A percentile compares a stretch with the other conserved stretches of the same genome.
Conservation (phyloP, 53 echinoderm and acorn worm species). For the Astropecten irregularis region DNA sequence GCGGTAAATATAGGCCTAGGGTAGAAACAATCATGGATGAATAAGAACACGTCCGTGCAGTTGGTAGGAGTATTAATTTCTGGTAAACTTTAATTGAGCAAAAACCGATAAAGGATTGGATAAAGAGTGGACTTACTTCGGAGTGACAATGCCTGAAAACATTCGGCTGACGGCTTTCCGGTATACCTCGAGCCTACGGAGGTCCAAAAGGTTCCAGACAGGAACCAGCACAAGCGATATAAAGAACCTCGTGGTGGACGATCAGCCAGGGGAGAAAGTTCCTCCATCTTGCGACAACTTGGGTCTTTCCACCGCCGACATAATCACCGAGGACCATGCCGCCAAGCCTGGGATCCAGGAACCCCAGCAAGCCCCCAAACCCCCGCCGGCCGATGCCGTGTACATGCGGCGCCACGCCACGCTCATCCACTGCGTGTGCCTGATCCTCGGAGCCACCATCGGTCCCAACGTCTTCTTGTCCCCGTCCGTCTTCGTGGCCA, state of each 20-base stretch:
- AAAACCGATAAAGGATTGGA: too few relatives aligned
- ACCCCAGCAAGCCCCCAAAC: background rate
- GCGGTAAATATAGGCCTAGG: too few relatives aligned
- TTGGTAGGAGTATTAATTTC: too few relatives aligned
- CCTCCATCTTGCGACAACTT: background rate
- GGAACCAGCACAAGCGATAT: slow-evolving; percentile 27
- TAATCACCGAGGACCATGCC: too few relatives aligned
- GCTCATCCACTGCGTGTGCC: slow-evolving; percentile 67
- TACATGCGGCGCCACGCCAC: slow-evolving; percentile 51
- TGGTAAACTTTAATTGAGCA: too few relatives aligned
- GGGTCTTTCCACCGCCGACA: too few relatives aligned
- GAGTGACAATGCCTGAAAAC: slow-evolving; percentile 21
- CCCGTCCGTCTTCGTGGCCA: slow-evolving; percentile 61
- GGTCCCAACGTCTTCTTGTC: slow-evolving; percentile 78
- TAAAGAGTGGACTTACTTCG: too few relatives aligned
- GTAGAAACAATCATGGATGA: too few relatives aligned
- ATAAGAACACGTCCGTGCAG: too few relatives aligned
- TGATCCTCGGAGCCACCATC: slow-evolving; percentile 77
- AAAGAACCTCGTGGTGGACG: background rate
- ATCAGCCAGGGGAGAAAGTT: background rate
- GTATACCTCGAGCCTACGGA: background rate
- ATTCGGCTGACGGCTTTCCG: background rate
- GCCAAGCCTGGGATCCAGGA: too few relatives aligned
- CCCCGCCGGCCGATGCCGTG: slow-evolving; percentile 10
- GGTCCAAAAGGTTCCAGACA: background rate